phyloP scores from a whole-genome alignment of 1,140 invertebrate genomes.

The Drosophila truncata region DNA sequence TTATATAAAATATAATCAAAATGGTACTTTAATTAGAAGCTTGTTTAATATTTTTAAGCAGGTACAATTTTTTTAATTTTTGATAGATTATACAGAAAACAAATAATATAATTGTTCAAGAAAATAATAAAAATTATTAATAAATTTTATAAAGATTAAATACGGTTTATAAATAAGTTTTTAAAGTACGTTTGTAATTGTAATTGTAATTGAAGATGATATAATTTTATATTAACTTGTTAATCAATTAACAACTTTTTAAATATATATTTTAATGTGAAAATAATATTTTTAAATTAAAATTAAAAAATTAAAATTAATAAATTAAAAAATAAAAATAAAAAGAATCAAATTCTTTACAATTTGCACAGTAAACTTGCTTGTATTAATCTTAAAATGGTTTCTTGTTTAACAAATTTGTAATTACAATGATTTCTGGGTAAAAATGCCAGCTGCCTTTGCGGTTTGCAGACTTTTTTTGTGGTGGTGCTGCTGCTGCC shows the following conservation, averaged over 20 bases:
- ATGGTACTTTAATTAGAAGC: too few relatives aligned
- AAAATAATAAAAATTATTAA: not conserved
- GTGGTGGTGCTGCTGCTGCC: not conserved
- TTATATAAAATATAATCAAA: not conserved
- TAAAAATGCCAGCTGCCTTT: not conserved
- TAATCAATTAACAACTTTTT: not conserved
- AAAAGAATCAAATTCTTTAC: not conserved
- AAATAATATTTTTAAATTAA: not conserved
- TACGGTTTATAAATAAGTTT: not conserved
- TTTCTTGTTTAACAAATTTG: not conserved
- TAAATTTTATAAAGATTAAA: not conserved
- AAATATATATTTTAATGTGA: not conserved
- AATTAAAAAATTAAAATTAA: not conserved
- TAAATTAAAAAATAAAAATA: not conserved
- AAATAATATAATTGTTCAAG: not conserved
- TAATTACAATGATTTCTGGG: not conserved
- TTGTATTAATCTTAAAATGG: not conserved
- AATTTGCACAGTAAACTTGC: not conserved
- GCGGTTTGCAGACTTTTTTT: slow-evolving; percentile 1
- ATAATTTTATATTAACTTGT: not conserved
- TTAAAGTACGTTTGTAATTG: too few relatives aligned
- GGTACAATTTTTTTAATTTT: too few relatives aligned
- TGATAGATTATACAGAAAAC: not conserved
- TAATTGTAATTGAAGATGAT: too few relatives aligned
- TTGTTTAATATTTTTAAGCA: too few relatives aligned